These are phyloP conservation scores for Formica selysi DNA, from an alignment of 1,140 invertebrate genomes.

Conservation along the genomic window DNA sequence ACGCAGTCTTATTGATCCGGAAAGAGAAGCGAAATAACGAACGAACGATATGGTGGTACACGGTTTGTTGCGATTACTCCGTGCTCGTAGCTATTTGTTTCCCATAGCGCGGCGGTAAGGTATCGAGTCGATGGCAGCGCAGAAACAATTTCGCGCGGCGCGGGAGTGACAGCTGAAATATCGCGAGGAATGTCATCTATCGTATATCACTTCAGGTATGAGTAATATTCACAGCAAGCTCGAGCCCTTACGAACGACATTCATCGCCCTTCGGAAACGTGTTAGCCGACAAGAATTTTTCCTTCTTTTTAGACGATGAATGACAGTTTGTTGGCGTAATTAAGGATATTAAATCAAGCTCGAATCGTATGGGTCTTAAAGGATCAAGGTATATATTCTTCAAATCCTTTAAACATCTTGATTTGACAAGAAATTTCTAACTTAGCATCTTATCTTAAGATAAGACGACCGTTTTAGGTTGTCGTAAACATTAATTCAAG, in stretches of 20 bases:
- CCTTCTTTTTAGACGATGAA: background rate
- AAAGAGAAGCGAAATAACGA: slow-evolving; percentile 29
- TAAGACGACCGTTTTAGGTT: background rate
- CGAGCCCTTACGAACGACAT: slow-evolving; percentile 52
- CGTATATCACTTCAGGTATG: slow-evolving; percentile 40
- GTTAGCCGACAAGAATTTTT: slow-evolving; percentile 30
- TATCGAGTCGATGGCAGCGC: slow-evolving; percentile 43
- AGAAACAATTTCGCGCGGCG: slow-evolving; percentile 60
- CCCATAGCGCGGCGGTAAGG: slow-evolving; percentile 20
- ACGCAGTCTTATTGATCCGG: slow-evolving; percentile 60
- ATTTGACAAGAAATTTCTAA: too few relatives aligned
- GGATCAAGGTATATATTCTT: background rate
- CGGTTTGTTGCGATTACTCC: slow-evolving; percentile 60
- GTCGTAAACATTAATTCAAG: background rate
- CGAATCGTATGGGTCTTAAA: background rate
- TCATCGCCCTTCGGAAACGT: slow-evolving; percentile 47
- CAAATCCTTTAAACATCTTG: background rate
- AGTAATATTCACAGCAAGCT: slow-evolving; percentile 43
- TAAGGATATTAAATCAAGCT: slow-evolving; percentile 32
- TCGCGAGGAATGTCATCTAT: slow-evolving; percentile 58
- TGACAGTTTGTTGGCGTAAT: slow-evolving; percentile 10
- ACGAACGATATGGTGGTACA: slow-evolving; percentile 46
- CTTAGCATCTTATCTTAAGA: background rate
- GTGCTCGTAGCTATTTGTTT: slow-evolving; percentile 57
- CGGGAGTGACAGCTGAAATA: slow-evolving; percentile 51